Percentiles rank a stretch among this genome's conserved stretches.
These are phyloP conservation scores for Hippoglossus hippoglossus DNA, from an alignment of 2,797 vertebrate species.

Conservation along the genomic window DNA sequence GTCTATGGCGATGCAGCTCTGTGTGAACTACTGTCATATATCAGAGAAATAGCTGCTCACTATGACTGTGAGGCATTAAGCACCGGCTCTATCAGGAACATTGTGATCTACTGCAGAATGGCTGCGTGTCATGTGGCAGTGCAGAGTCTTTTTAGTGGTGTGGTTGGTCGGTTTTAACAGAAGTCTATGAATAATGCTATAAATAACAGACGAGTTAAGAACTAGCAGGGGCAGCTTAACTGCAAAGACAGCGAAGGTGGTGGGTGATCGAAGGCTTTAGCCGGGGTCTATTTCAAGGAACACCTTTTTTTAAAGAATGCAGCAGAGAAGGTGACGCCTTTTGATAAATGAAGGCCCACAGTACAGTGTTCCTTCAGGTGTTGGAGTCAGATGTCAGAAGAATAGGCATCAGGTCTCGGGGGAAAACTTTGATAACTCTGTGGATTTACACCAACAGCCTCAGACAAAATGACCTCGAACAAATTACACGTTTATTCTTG, in stretches of 20 bases:
- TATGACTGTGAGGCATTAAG: conserved; percentile 42
- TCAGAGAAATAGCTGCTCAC: conserved; percentile 59
- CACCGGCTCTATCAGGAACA: conserved; percentile 50
- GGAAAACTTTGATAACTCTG: too few species aligned
- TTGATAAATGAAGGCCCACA: too few species aligned
- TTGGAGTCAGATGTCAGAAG: too few species aligned
- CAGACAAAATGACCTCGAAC: too few species aligned
- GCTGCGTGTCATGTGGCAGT: conserved; percentile 5
- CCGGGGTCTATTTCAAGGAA: neutral
- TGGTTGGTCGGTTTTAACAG: neutral
- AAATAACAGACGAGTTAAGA: neutral
- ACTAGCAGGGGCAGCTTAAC: neutral
- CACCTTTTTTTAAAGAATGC: neutral
- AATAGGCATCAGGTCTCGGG: too few species aligned
- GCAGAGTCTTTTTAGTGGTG: neutral
- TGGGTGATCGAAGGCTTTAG: neutral
- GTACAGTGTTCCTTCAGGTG: too few species aligned
- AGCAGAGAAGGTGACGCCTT: neutral
- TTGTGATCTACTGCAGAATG: conserved; percentile 49
- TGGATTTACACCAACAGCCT: too few species aligned
- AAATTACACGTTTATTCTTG: too few species aligned
- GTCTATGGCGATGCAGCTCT: conserved; percentile 55
- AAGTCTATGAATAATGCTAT: conserved; percentile 15
- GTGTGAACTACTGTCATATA: conserved; percentile 62
- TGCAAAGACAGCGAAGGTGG: neutral